Base-by-base conservation (phyloP, 2,888 invertebrate species). In the Mylabris sibirica region DNA sequence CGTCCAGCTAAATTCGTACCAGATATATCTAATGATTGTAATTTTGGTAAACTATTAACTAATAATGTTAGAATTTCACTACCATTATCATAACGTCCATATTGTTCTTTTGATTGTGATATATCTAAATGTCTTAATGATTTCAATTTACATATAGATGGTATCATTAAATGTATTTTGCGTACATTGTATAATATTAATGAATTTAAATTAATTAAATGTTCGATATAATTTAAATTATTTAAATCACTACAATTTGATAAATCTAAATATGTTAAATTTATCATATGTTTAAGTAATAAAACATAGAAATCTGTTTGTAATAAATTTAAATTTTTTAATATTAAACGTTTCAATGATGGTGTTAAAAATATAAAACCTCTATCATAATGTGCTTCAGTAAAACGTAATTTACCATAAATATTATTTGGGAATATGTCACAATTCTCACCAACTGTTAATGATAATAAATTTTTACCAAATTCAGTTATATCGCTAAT, bases 1-100 rank as follows among this genome's bases (percentile, higher is more conserved):
- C 91, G 90, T 14, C 97, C 96, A 53, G 97, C 96, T 73, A 99
- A 87, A 87, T 99, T 98, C 20, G 98, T 98, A 14, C 97, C 97
- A 3, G 98, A 97, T 81, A 99, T 96, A 85, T 99, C 98, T 77
- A 99, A 86, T 26, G 94, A 94, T 57, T 90, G 89, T 69, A 99
- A 86, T 63, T 90, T 84, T 0, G 93, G 93, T 77, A 99, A 87
- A 80, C 87, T 90, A 63, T 88, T 87, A 12, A 97, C 90, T 44
- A 99, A 86, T 75, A 88, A 87, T 24, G 90, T 86, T 53, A 99
- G 85, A 35, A 91, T 87, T 72, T 89, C 87, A 85, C 93, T 94
- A 3, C 95, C 94, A 76, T 92, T 89, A 41, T 89, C 87, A 83
- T 92, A 97, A 71, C 89, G 90, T 5, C 94, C 93, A 38, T 80